Evolutionary conservation across 2,113 vertebrate species (phyloP).

Genomic region (Coptodon rendalli): DNA sequence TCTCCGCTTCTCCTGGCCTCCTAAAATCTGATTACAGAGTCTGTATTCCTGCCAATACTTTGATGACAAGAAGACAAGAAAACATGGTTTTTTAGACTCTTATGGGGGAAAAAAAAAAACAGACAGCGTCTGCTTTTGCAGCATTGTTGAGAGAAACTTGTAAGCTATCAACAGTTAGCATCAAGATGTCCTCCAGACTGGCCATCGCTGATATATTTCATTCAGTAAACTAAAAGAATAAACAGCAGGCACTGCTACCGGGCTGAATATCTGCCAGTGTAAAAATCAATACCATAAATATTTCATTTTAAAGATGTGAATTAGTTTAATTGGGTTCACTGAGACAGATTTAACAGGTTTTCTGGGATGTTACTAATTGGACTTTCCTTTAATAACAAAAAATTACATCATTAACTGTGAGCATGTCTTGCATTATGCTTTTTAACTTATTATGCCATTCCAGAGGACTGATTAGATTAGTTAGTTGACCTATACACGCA

Average conservation of each 20-base stretch:
- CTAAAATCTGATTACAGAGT: conserved; percentile 57
- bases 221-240: background rate
- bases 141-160: background rate
- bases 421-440: conserved; percentile 9
- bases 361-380: background rate
- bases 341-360: background rate
- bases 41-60: conserved; percentile 31
- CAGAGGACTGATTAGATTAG: conserved; percentile 3
- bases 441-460: background rate
- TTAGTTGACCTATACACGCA: background rate
- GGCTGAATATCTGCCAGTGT: background rate
- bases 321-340: background rate
- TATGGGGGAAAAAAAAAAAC: background rate
- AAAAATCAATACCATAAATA: background rate
- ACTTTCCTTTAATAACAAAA: background rate
- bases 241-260: background rate
- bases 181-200: background rate
- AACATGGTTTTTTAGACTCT: background rate
- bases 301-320: background rate
- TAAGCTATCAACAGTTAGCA: background rate
- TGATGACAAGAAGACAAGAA: conserved; percentile 2
- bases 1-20: conserved; percentile 31
- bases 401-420: background rate
- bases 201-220: background rate
- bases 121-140: background rate